Evolutionary conservation across 2,113 vertebrate genomes (phyloP), one percentile per base, ranked within the genome.

Genomic region (Prochilodus magdalenae): DNA sequence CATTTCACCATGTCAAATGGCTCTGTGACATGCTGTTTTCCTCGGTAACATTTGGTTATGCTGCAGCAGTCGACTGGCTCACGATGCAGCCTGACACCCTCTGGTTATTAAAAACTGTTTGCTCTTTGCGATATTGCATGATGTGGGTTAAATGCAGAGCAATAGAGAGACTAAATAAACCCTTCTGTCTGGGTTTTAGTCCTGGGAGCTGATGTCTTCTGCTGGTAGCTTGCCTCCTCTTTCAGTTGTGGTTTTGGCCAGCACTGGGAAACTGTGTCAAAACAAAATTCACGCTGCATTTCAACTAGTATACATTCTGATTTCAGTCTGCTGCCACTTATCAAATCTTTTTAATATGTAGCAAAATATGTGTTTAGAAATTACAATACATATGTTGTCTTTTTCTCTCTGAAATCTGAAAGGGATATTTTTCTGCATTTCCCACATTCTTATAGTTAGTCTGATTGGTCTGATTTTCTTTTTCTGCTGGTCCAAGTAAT

Each of bases 1-100:
- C 91, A 93, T 94, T 93, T 89, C 92, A 89, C 90, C 92, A 91
- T 95, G 93, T 95, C 94, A 94, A 93, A 94, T 92, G 91, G 89
- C 86, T 85, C 84, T 81, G 87, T 88, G 89, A 93, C 92, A 93
- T 86, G 90, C 90, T 93, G 93, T 93, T 94, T 94, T 94, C 90
- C 92, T 89, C 91, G 86, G 92, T 92, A 93, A 92, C 93, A 93
- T 94, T 93, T 93, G 93, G 92, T 94, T 94, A 91, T 90, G 90
- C 87, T 85, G 92, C 89, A 92, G 90, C 92, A 93, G 90, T 88
- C 90, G 88, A 92, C 85, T 91, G 92, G 89, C 77, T 92, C 89
- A 57, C 86, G 83, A 89, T 90, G 83, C 89, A 91, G 90, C 86
- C 89, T 69, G 82, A 92, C 89, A 92, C 89, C 91, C 92, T 89